Evolutionary conservation across 1,140 invertebrate genomes (phyloP).

Genomic region (Acromyrmex heyeri): DNA sequence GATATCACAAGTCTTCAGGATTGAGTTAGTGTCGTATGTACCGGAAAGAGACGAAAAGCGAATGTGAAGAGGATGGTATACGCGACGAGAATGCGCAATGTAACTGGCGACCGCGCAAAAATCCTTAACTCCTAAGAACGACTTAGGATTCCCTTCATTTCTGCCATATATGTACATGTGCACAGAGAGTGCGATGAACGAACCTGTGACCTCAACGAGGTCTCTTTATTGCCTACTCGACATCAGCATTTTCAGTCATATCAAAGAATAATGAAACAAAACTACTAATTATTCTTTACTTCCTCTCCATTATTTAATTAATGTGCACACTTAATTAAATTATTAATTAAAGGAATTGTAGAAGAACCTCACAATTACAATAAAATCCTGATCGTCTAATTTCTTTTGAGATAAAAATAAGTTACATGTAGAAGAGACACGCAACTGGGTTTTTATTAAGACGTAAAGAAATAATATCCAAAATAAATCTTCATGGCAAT

Average conservation of each 20-base stretch:
- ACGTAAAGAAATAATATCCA: background rate
- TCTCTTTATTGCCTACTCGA: background rate
- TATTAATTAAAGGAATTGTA: background rate
- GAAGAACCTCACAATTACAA: background rate
- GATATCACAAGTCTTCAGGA: conserved; percentile 4
- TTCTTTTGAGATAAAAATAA: background rate
- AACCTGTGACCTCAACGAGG: conserved; percentile 34
- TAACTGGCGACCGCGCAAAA: conserved; percentile 62
- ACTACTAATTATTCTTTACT: background rate
- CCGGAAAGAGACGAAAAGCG: conserved; percentile 49
- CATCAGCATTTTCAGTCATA: background rate
- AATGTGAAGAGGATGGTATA: conserved; percentile 26
- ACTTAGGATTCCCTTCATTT: conserved; percentile 58
- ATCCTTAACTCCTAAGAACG: conserved; percentile 69
- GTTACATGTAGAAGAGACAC: background rate
- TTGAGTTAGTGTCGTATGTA: conserved; percentile 27
- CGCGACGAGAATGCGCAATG: conserved; percentile 65
- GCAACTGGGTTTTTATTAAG: background rate
- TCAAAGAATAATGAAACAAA: background rate
- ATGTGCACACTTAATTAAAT: background rate
- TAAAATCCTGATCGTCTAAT: background rate
- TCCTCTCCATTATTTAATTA: background rate
- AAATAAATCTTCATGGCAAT: conserved; percentile 1
- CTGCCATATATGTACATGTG: conserved; percentile 59
- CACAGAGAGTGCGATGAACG: conserved; percentile 20